These are phyloP conservation scores for Otolemur garnettii DNA, from an alignment of 2,113 vertebrate genomes.

Conservation along the genomic window DNA sequence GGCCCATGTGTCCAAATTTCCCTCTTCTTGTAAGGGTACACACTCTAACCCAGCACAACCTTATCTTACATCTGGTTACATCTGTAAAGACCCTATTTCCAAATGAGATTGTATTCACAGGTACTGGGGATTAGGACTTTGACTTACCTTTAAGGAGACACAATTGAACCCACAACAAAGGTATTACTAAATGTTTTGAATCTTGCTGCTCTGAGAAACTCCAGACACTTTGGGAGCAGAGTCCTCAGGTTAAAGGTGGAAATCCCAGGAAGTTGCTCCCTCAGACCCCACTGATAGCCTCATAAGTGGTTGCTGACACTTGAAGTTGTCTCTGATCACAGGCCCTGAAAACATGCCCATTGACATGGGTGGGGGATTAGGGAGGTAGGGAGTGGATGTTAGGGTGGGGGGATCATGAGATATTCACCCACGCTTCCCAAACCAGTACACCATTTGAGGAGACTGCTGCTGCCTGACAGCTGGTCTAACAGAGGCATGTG, in stretches of 20 bases:
- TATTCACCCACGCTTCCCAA: not conserved
- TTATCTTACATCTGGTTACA: not conserved
- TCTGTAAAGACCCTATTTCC: not conserved
- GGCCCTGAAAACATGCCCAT: accelerated
- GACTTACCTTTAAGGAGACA: not conserved
- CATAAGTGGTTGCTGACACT: not conserved
- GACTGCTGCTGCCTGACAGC: no score
- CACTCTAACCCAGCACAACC: not conserved
- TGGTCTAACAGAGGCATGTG: accelerated
- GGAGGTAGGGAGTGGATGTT: not conserved
- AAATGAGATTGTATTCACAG: accelerated
- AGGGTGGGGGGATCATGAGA: not conserved
- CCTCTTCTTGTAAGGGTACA: not conserved
- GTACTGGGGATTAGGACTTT: not conserved
- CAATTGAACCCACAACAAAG: not conserved
- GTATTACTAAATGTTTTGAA: accelerated
- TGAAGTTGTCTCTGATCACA: not conserved
- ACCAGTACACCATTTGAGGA: no score
- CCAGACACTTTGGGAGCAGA: constrained; percentile 71
- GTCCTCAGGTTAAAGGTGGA: constrained; percentile 62
- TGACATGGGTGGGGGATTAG: no score
- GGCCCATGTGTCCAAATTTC: accelerated
- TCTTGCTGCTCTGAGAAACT: not conserved
- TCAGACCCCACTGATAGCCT: constrained; percentile 13
- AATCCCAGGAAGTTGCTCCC: constrained; percentile 61